Evolutionary conservation across 2,888 invertebrate species (phyloP), one percentile per base, ranked within the genome.

Genomic region (Coenonympha arcania): DNA sequence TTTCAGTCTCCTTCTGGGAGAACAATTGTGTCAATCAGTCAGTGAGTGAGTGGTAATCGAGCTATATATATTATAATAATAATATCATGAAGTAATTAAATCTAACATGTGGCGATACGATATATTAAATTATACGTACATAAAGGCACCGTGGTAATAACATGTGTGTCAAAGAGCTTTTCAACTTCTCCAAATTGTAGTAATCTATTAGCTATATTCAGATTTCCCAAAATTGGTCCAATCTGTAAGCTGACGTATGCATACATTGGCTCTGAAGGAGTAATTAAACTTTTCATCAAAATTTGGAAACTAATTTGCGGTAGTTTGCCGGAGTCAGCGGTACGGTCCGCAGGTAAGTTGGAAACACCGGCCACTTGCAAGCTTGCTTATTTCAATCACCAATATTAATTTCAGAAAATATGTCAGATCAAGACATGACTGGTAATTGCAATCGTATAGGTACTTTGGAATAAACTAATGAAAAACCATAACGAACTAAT

Each of bases 241-340:
- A 54, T 50, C 49, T 55, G 56, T 65, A 68, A 72, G 65, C 69
- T 65, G 74, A 71, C 75, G 67, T 65, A 63, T 67, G 63, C 71
- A 61, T 59, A 78, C 76, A 77, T 78, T 79, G 79, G 76, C 74
- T 76, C 69, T 73, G 77, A 79, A 73, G 68, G 81, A 78, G 76
- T 82, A 84, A 85, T 85, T 84, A 84, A 85, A 85, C 80, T 85
- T 85, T 80, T 79, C 79, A 79, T 76, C 77, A 69, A 69, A 79
- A 81, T 79, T 78, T 60, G 63, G 73, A 69, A 83, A 85, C 82
- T 81, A 85, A 85, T 83, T 85, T 83, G 72, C 77, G 69, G 70
- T 68, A 78, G 80, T 84, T 83, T 77, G 79, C 78, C 79, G 73
- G 70, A 76, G 82, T 84, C 82, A 81, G 82, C 79, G 55, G 63